phyloP scores from a whole-genome alignment of 2,113 vertebrate genomes.

The Trinectes maculatus region DNA sequence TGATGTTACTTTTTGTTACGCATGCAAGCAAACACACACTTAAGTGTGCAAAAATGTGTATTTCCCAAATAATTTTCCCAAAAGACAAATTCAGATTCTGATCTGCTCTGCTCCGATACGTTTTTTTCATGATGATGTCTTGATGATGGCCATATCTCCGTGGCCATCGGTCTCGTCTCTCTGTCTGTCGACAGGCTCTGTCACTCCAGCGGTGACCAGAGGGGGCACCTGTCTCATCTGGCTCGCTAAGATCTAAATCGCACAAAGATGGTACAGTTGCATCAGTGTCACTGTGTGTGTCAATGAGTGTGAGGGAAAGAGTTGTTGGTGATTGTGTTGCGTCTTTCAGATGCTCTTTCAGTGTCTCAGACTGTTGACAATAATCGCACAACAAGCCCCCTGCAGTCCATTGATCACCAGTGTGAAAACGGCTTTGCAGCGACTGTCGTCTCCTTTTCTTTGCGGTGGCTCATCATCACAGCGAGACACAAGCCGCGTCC shows the following conservation, averaged over 20 bases:
- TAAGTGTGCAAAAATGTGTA: too few relatives aligned
- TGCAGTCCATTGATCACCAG: conserved; percentile 17
- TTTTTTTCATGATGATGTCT: too few relatives aligned
- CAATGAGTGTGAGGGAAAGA: background rate
- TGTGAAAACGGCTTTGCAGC: conserved; percentile 9
- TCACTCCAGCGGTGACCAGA: background rate
- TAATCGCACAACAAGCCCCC: background rate
- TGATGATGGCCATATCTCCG: background rate
- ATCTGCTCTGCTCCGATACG: too few relatives aligned
- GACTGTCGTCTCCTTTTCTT: conserved; percentile 30
- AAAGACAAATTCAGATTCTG: too few relatives aligned
- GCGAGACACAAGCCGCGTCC: conserved; percentile 26
- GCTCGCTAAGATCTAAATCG: too few relatives aligned
- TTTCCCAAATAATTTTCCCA: too few relatives aligned
- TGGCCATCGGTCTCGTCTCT: background rate
- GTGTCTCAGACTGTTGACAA: conserved; percentile 4
- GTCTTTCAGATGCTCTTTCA: background rate
- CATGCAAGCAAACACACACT: too few relatives aligned
- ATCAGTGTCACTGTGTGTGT: too few relatives aligned
- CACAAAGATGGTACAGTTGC: background rate
- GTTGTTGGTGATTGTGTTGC: background rate
- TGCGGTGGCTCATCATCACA: conserved; percentile 44
- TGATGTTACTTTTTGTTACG: too few relatives aligned
- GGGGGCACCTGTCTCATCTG: background rate
- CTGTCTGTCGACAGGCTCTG: too few relatives aligned